Percentiles rank a stretch among this genome's conserved stretches.
Evolutionary conservation across 2,797 vertebrate species (phyloP).

Genomic region (Neosilurus mollespiculum): DNA sequence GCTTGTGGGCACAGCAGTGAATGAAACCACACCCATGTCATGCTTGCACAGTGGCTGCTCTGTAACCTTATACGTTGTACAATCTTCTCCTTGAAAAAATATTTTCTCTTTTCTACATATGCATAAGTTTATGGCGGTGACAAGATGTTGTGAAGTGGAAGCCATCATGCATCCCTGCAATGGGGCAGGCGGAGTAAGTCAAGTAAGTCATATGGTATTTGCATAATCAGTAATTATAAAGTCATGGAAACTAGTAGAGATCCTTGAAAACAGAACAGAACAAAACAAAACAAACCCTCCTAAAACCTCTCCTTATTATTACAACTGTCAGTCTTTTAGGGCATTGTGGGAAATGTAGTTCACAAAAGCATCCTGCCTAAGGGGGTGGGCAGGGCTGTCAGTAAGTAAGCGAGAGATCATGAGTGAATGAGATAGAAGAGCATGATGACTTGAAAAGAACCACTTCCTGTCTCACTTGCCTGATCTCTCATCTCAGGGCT

Average conservation of each 20-base stretch:
- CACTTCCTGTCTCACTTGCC: slow-evolving; percentile 52
- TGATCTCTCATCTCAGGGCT: slow-evolving; percentile 39
- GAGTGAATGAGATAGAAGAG: slow-evolving; percentile 35
- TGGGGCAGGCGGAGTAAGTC: too few relatives aligned
- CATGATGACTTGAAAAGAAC: slow-evolving; percentile 37
- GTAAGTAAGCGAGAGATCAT: background rate
- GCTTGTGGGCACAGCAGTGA: background rate
- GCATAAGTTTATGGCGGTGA: too few relatives aligned
- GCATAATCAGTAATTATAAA: background rate
- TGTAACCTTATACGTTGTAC: background rate
- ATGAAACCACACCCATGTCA: background rate
- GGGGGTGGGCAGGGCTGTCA: background rate
- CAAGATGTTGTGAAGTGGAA: too few relatives aligned
- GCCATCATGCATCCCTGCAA: too few relatives aligned
- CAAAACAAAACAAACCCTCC: background rate
- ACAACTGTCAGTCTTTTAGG: background rate
- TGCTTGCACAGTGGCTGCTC: background rate
- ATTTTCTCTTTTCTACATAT: background rate
- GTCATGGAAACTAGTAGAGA: background rate
- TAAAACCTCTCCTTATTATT: background rate
- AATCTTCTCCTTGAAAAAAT: too few relatives aligned
- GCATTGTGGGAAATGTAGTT: slow-evolving; percentile 51
- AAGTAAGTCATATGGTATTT: too few relatives aligned
- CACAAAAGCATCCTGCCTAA: slow-evolving; percentile 1
- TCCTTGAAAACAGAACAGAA: background rate